phyloP scores from a whole-genome alignment of 1,140 invertebrate genomes.

The Drosophila simulans region DNA sequence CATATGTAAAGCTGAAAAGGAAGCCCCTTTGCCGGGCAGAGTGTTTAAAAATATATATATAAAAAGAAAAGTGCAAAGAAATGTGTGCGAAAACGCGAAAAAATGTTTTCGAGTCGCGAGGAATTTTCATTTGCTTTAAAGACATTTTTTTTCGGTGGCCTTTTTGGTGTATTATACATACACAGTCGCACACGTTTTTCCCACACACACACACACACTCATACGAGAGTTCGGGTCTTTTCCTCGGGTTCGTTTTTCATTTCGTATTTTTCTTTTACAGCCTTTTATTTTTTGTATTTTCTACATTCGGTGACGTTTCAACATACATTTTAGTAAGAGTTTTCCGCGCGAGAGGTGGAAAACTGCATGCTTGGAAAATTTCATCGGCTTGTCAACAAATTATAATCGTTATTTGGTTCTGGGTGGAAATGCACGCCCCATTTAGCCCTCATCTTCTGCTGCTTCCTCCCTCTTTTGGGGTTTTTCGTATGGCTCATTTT shows the following conservation, averaged over 20 bases:
- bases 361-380: constrained; percentile 18
- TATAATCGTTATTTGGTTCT: constrained; percentile 30
- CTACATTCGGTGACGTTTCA: constrained; percentile 24
- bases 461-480: neutral
- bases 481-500: constrained; percentile 16
- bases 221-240: constrained; percentile 22
- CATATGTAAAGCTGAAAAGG: constrained; percentile 31
- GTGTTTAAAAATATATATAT: constrained; percentile 52
- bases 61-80: constrained; percentile 25
- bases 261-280: constrained; percentile 42
- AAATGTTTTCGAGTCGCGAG: constrained; percentile 38
- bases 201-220: constrained; percentile 39
- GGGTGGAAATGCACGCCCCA: constrained; percentile 39
- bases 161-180: constrained; percentile 79
- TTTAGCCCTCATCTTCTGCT: constrained; percentile 8
- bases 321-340: constrained; percentile 19
- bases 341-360: constrained; percentile 17
- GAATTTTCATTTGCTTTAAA: constrained; percentile 71
- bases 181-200: constrained; percentile 71
- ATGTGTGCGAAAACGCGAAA: constrained; percentile 14
- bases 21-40: constrained; percentile 45
- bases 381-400: constrained; percentile 47
- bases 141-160: constrained; percentile 49
- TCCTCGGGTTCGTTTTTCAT: constrained; percentile 45
- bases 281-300: constrained; percentile 1